These are phyloP conservation scores for Cecropterus lyciades DNA, from an alignment of 1,140 invertebrate species.

Conservation along the genomic window DNA sequence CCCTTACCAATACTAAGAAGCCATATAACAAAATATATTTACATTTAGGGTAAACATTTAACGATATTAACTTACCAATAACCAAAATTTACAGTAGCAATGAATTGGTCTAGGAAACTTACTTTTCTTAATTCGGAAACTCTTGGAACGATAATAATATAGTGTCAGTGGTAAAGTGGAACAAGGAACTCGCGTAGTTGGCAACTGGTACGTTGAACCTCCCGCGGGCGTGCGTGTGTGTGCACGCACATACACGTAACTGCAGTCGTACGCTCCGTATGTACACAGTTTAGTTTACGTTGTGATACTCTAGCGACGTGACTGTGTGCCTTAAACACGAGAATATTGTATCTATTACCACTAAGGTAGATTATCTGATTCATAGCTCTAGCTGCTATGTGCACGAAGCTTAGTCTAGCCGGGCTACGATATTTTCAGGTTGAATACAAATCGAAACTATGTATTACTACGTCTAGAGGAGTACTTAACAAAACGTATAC, in stretches of 20 bases:
- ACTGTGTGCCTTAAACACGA: slow-evolving; percentile 52
- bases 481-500: background rate
- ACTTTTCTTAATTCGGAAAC: slow-evolving; percentile 60
- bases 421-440: slow-evolving; percentile 14
- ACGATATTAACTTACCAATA: no score
- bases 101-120: slow-evolving; percentile 16
- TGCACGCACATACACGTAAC: slow-evolving; percentile 51
- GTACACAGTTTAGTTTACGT: slow-evolving; percentile 34
- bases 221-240: slow-evolving; percentile 40
- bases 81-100: no score
- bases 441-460: slow-evolving; percentile 6
- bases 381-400: slow-evolving; percentile 49
- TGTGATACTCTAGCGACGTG: slow-evolving; percentile 22
- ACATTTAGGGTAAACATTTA: no score
- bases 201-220: slow-evolving; percentile 81
- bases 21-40: no score
- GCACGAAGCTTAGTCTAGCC: slow-evolving; percentile 19
- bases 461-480: background rate
- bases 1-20: no score
- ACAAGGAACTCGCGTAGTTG: slow-evolving; percentile 81
- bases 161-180: slow-evolving; percentile 80
- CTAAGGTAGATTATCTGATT: slow-evolving; percentile 71
- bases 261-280: slow-evolving; percentile 33
- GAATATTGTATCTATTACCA: slow-evolving; percentile 51
- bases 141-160: slow-evolving; percentile 78